These are phyloP conservation scores for Ormyrus rosae DNA, from an alignment of 2,888 invertebrate species.

Conservation along the genomic window DNA sequence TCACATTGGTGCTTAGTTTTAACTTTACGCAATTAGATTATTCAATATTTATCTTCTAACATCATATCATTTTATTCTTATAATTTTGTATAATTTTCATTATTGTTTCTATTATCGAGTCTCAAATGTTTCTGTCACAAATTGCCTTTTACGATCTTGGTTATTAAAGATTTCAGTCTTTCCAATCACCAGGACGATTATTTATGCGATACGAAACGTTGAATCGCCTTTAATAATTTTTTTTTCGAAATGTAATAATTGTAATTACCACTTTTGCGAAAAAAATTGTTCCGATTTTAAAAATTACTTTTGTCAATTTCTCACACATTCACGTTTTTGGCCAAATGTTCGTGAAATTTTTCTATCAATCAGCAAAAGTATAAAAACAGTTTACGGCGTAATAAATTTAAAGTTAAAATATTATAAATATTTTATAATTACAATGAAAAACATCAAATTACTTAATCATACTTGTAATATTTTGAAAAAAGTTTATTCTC, in stretches of 20 bases:
- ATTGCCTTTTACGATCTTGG: conserved; percentile 12
- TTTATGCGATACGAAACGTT: conserved; percentile 30
- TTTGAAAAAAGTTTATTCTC: neutral
- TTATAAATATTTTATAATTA: conserved; percentile 5
- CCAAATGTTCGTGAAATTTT: too few species aligned
- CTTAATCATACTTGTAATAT: neutral
- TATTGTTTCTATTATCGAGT: conserved; percentile 37
- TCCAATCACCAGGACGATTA: conserved; percentile 45
- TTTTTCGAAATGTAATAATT: too few species aligned
- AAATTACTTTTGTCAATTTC: too few species aligned
- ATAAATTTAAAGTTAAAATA: too few species aligned
- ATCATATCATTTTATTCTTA: conserved; percentile 37
- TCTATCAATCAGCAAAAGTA: too few species aligned
- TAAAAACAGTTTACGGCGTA: too few species aligned
- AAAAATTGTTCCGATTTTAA: too few species aligned
- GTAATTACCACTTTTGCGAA: too few species aligned
- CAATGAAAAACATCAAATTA: conserved; percentile 22
- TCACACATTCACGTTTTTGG: too few species aligned
- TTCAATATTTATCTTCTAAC: conserved; percentile 34
- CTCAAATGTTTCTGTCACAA: conserved; percentile 18
- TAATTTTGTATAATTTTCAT: conserved; percentile 32
- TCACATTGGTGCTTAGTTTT: conserved; percentile 40
- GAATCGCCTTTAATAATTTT: conserved; percentile 1
- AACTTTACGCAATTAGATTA: conserved; percentile 35
- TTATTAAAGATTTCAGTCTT: conserved; percentile 55